Evolutionary conservation across 2,113 vertebrate genomes (phyloP), one percentile per base, ranked within the genome.

Genomic region (Arothron firmamentum): DNA sequence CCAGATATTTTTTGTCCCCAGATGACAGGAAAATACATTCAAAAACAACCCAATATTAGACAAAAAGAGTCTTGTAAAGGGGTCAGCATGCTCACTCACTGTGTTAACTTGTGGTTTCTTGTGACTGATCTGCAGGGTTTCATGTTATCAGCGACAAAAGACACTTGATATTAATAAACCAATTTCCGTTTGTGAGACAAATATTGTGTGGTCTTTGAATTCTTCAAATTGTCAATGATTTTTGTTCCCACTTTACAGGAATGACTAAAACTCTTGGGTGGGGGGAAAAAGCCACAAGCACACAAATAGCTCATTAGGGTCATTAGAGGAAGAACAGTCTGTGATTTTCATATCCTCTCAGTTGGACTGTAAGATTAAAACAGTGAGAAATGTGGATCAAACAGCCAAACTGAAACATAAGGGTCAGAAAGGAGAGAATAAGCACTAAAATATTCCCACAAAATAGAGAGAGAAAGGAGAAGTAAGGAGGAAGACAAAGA

Each of bases 41-140:
- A 8, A 20, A 55, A 18, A 41, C 12, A 49, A 18, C 15, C 19
- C 18, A 52, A 31, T 28, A 31, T 34, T 14, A 17, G 8, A 8
- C 0, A 50, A 55, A 28, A 18, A 38, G 20, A 55, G 49, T 3
- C 10, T 20, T 38, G 13, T 41, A 38, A 23, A 42, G 46, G 25
- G 4, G 62, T 38, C 19, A 2, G 13, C 2, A 17, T 23, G 11
- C 17, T 6, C 50, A 5, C 48, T 45, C 8, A 13, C 41, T 1
- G 28, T 51, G 41, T 52, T 7, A 31, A 46, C 52, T 16, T 11
- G 34, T 12, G 34, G 34, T 38, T 38, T 38, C 11, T 9, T 38
- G 51, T 52, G 69, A 57, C 16, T 10, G 46, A 58, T 65, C 68
- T 65, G 56, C 28, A 1, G 49, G 74, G 70, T 42, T 59, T 38